Evolutionary conservation across 2,797 vertebrate species (phyloP), one percentile per base, ranked within the genome.

Genomic region (Micrastur ruficollis): DNA sequence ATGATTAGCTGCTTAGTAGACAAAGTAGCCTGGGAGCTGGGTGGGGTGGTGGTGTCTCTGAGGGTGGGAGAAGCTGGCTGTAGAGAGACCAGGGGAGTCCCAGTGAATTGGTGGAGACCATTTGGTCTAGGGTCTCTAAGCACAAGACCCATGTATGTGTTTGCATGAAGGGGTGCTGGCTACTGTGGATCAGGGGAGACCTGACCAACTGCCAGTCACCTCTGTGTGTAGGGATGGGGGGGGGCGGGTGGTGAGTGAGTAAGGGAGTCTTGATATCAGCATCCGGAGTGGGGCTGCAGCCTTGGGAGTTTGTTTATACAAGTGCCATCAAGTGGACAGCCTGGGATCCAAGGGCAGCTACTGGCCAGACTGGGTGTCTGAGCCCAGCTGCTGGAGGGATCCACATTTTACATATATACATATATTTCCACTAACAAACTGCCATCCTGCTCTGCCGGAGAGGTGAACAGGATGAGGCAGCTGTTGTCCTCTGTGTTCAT

Each of bases 61-160:
- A 63, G 25, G 7, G 34, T 40, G 15, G 49, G 36, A 80, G 36
- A 50, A 65, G 15, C 18, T 88, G 52, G 20, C 6, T 65, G 26
- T 26, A 10, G 32, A 66, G 11, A 15, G 12, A 66, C 18, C 3
- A 42, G 32, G 19, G 27, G 8, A 50, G 36, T 66, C 32, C 14
- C 36, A 65, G 36, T 13, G 42, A 49, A 88, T 17, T 44, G 14
- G 6, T 56, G 32, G 27, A 55, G 22, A 50, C 32, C 18, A 32
- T 15, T 36, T 14, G 9, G 22, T 44, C 67, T 58, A 26, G 34
- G 23, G 14, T 36, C 8, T 65, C 50, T 34, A 22, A 23, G 11
- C 2, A 2, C 1, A 3, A 72, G 17, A 72, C 18, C 6, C 3
- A 1, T 72, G 16, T 47, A 20, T 34, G 14, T 27, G 6, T 26